Conservation (phyloP, 2,888 invertebrate genomes). For the Nineta flava region DNA sequence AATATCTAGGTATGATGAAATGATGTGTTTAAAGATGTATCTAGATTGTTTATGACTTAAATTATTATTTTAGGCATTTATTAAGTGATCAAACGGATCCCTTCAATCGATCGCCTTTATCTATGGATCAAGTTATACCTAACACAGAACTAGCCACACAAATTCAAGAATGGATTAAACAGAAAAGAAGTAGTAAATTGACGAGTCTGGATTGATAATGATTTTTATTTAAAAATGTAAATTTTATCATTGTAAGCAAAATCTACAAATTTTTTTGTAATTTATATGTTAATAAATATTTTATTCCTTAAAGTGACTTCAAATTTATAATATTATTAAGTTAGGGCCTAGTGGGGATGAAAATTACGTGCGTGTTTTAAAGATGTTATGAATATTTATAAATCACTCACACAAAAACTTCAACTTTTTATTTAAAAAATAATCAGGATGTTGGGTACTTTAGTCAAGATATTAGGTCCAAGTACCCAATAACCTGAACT, state of each 20-base stretch:
- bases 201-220: conserved; percentile 6
- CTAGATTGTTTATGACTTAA: not conserved
- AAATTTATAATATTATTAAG: too few species aligned
- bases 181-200: conserved; percentile 15
- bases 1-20: conserved; percentile 57
- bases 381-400: too few species aligned
- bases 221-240: conserved; percentile 1
- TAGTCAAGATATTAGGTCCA: too few species aligned
- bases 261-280: not conserved
- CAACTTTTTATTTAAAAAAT: too few species aligned
- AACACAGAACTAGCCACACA: conserved; percentile 58
- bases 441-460: too few species aligned
- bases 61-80: conserved; percentile 45
- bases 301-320: too few species aligned
- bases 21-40: not conserved
- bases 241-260: not conserved
- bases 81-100: conserved; percentile 91
- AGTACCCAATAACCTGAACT: too few species aligned
- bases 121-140: conserved; percentile 82
- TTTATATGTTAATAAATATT: conserved; percentile 2
- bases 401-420: too few species aligned
- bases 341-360: too few species aligned
- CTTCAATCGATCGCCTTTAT: conserved; percentile 82
- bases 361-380: too few species aligned
- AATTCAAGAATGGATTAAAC: conserved; percentile 65